Conservation (phyloP, 2,888 invertebrate genomes). For the Calliphora vomitoria region DNA sequence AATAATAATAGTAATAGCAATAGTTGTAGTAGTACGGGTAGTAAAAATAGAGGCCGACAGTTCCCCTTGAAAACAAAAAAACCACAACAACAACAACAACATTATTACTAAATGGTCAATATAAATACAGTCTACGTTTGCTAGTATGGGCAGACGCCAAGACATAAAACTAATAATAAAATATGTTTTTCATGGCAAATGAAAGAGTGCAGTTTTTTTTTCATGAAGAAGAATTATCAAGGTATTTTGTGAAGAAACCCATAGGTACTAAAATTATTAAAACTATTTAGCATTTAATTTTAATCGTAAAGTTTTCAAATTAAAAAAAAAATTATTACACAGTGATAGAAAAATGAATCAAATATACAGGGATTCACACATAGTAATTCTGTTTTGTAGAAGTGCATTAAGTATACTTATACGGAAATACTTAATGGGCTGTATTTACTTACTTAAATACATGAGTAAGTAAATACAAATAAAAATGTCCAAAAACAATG, state of each 20-base stretch:
- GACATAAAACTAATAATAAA: constrained; percentile 8
- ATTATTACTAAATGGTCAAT: constrained; percentile 57
- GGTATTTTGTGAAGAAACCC: no score
- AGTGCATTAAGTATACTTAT: no score
- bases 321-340: no score
- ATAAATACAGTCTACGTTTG: constrained; percentile 21
- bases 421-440: no score
- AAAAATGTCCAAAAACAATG: no score
- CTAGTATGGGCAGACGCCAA: background rate
- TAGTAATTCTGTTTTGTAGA: no score
- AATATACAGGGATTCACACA: no score
- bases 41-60: background rate
- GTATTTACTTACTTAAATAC: no score
- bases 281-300: background rate
- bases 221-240: background rate
- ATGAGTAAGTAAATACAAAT: no score
- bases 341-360: no score
- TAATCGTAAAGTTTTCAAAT: no score
- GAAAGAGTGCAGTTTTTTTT: background rate
- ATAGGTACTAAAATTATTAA: no score
- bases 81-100: constrained; percentile 54
- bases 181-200: background rate
- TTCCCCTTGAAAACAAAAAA: background rate
- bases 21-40: background rate
- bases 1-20: constrained; percentile 20